Evolutionary conservation across 2,113 vertebrate genomes (phyloP), one percentile per base, ranked within the genome.

Genomic region (Tupaia chinensis): DNA sequence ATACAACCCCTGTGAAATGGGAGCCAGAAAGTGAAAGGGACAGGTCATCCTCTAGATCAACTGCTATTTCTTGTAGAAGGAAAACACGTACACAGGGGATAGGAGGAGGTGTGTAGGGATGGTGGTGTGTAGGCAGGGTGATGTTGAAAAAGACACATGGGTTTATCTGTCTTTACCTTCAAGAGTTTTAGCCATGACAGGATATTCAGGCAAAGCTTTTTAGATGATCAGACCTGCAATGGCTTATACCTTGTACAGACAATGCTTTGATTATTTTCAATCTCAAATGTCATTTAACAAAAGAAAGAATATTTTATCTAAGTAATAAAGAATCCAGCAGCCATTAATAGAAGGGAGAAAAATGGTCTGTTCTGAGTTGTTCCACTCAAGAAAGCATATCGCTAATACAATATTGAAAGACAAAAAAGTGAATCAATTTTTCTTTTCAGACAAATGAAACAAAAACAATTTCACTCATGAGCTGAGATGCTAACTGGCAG

Each of bases 391-490:
- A 94, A 63, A 96, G 74, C 83, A 16, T n/a, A 95, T 94, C 74
- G 72, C 61, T 84, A 74, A 70, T 78, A 96, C 78, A 83, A 87
- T 92, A 83, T 58, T n/a, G 89, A 90, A 94, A 98, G 96, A 96
- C 95, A 96, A 95, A 95, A 79, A 97, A 95, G 95, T 91, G 93
- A 96, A 97, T 96, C 97, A 96, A 97, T 98, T 98, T 96, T 98
- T 96, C 85, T 98, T 97, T 98, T 82, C 61, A 92, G 95, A 96
- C 34, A 87, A 95, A 98, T 96, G 97, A 97, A 97, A 95, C 93
- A 96, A 89, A 98, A 98, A 97, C 97, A 98, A 98, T 98, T 98
- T 98, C 93, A 95, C 95, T 98, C 97, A 95, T 98, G 93, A 97
- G 87, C 80, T 97, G 94, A 89, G 94, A 97, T 66, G 89, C 97